phyloP scores from a whole-genome alignment of 2,888 invertebrate genomes.

The Spodoptera picta region DNA sequence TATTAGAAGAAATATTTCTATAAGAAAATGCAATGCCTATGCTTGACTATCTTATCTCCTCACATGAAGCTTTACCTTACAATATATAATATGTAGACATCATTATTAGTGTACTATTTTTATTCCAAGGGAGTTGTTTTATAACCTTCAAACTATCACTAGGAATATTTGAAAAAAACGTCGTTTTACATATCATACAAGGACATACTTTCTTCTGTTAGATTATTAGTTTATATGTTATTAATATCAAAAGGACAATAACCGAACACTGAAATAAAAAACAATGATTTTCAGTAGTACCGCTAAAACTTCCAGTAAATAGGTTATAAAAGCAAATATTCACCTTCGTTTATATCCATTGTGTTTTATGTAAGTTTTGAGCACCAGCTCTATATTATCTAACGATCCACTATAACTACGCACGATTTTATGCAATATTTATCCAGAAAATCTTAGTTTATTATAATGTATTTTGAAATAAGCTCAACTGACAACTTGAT shows the following conservation, averaged over 20 bases:
- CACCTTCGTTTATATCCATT: conserved; percentile 84
- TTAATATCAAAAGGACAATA: neutral
- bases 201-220: neutral
- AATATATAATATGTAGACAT: too few species aligned
- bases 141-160: conserved; percentile 40
- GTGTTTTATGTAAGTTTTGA: conserved; percentile 15
- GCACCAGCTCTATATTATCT: conserved; percentile 25
- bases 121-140: conserved; percentile 15
- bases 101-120: neutral
- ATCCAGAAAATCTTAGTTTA: conserved; percentile 10
- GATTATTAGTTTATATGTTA: neutral
- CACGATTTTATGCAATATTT: conserved; percentile 2
- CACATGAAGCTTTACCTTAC: too few species aligned
- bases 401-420: conserved; percentile 23
- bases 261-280: neutral
- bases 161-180: neutral
- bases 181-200: neutral
- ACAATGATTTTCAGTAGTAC: conserved; percentile 24
- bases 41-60: too few species aligned
- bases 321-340: conserved; percentile 55
- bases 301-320: conserved; percentile 53
- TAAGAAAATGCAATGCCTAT: too few species aligned
- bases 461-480: conserved; percentile 49
- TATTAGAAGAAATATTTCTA: neutral
- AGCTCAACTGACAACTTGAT: conserved; percentile 10